Percentiles rank a stretch among this genome's conserved stretches.
Conservation (phyloP, 2,113 vertebrate species). For the Osmerus eperlanus region DNA sequence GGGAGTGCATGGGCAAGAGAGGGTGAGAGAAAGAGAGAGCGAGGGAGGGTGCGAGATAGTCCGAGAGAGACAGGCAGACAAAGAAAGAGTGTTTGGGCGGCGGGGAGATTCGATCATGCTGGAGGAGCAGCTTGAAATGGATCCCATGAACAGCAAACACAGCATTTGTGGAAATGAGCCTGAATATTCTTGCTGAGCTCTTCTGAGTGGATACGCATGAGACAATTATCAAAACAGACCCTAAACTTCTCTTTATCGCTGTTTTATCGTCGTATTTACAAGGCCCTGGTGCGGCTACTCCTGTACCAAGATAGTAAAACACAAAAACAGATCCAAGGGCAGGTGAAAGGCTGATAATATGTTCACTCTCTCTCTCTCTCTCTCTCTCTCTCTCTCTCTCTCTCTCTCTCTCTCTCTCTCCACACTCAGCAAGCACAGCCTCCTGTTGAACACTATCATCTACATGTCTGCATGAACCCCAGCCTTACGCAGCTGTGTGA, state of each 20-base stretch:
- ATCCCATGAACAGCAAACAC: slow-evolving; percentile 30
- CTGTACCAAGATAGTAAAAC: not conserved
- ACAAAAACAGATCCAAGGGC: not conserved
- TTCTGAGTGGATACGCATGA: slow-evolving; percentile 1
- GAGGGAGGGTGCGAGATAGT: not conserved
- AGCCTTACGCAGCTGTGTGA: too few species aligned
- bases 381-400: too few species aligned
- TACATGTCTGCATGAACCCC: too few species aligned
- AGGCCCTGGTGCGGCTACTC: too few species aligned
- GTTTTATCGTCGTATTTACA: too few species aligned
- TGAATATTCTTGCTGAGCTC: slow-evolving; percentile 1
- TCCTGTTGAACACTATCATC: too few species aligned
- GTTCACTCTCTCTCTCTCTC: too few species aligned
- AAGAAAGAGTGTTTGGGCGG: not conserved
- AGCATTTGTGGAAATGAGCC: slow-evolving; percentile 4
- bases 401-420: too few species aligned
- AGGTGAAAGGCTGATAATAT: not conserved
- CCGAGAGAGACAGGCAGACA: slow-evolving; percentile 9
- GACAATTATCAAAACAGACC: not conserved
- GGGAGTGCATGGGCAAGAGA: not conserved
- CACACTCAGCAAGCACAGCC: not conserved
- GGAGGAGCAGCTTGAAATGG: slow-evolving; percentile 6
- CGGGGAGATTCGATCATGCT: not conserved
- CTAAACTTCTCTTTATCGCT: too few species aligned
- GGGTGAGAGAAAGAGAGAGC: not conserved